Evolutionary conservation across 1,140 invertebrate species (phyloP).

Genomic region (Notospermus geniculatus): DNA sequence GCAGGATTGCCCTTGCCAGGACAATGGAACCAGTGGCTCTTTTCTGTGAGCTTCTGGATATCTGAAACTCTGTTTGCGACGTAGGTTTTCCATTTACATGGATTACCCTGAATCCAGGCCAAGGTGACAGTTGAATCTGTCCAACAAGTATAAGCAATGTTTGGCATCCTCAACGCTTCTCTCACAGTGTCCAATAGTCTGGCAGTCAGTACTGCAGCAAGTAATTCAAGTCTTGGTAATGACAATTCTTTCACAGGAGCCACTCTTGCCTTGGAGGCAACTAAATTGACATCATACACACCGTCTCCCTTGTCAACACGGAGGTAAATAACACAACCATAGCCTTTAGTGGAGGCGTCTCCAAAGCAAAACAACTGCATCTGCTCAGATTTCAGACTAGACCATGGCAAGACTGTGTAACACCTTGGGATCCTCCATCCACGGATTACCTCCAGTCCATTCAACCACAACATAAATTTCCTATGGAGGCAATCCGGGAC

Average conservation of each 20-base stretch:
- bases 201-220: too few species aligned
- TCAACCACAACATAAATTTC: background rate
- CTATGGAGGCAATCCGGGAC: background rate
- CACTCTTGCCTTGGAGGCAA: too few species aligned
- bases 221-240: too few species aligned
- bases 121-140: slow-evolving; percentile 15
- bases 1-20: slow-evolving; percentile 23
- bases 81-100: slow-evolving; percentile 18
- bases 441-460: slow-evolving; percentile 1
- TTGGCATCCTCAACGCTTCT: background rate
- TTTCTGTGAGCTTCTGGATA: background rate
- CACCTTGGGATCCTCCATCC: slow-evolving; percentile 3
- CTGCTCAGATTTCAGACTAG: background rate
- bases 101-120: slow-evolving; percentile 12
- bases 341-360: too few species aligned
- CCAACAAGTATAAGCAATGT: slow-evolving; percentile 13
- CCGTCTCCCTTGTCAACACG: too few species aligned
- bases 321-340: too few species aligned
- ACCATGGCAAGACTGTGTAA: background rate
- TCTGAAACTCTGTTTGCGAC: slow-evolving; percentile 14
- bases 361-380: too few species aligned
- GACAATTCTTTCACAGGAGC: too few species aligned
- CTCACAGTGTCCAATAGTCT: too few species aligned
- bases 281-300: too few species aligned
- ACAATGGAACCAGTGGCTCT: slow-evolving; percentile 15